Conservation (phyloP, 2,113 vertebrate species). For the Notothenia rossii region DNA sequence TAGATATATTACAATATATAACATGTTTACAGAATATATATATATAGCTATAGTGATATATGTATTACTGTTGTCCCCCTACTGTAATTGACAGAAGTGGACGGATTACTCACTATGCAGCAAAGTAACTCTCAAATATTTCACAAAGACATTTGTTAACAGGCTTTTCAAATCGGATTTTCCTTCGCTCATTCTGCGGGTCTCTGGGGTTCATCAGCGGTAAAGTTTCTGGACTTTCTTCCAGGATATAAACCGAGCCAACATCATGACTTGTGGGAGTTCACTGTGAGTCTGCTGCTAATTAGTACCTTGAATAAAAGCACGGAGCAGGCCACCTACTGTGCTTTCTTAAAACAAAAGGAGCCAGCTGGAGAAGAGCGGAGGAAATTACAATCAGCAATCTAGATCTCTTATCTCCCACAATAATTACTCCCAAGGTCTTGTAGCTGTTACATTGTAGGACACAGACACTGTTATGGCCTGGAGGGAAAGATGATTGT, state of each 20-base stretch:
- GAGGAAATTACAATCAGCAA: slow-evolving; percentile 52
- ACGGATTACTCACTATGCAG: too few relatives aligned
- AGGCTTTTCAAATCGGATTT: neutral
- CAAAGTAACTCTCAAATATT: too few relatives aligned
- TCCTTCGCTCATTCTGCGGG: neutral
- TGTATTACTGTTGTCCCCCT: too few relatives aligned
- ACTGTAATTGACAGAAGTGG: too few relatives aligned
- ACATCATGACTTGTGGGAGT: slow-evolving; percentile 15
- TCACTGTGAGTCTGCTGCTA: slow-evolving; percentile 17
- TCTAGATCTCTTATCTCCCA: slow-evolving; percentile 44
- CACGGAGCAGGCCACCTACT: slow-evolving; percentile 4
- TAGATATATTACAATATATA: too few relatives aligned
- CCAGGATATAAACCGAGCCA: slow-evolving; percentile 11
- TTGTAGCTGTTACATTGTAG: slow-evolving; percentile 18
- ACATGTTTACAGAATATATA: too few relatives aligned
- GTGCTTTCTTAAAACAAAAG: neutral
- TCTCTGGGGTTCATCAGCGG: neutral
- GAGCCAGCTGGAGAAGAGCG: neutral
- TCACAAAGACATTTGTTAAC: too few relatives aligned
- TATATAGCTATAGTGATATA: too few relatives aligned
- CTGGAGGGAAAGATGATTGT: slow-evolving; percentile 21
- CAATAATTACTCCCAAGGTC: slow-evolving; percentile 12
- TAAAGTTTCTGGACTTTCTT: neutral
- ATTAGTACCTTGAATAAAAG: slow-evolving; percentile 53
- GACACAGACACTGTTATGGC: slow-evolving; percentile 15